phyloP scores from a whole-genome alignment of 2,797 vertebrate species.

The Urocyon cinereoargenteus region DNA sequence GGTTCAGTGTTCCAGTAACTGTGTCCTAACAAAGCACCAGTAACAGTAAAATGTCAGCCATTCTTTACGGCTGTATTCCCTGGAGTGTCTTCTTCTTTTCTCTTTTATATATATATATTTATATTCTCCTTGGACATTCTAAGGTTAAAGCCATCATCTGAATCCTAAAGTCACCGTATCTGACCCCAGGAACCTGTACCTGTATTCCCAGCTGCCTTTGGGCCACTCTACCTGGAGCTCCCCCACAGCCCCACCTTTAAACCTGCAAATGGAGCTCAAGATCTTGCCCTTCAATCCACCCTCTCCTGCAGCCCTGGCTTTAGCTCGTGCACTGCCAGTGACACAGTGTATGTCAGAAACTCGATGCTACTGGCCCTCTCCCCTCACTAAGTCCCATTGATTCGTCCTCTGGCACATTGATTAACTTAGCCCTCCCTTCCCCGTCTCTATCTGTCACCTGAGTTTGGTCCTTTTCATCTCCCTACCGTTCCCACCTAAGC shows the following conservation, averaged over 20 bases:
- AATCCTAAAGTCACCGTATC: not conserved
- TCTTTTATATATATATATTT: not conserved
- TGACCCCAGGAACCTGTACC: not conserved
- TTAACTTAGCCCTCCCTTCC: not conserved
- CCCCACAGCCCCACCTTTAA: no score
- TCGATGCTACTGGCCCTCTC: no score
- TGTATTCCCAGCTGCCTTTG: not conserved
- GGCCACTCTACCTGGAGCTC: not conserved
- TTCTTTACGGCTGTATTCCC: not conserved
- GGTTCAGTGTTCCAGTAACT: accelerated
- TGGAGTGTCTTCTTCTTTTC: not conserved
- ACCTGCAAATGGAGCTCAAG: not conserved
- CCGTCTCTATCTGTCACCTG: not conserved
- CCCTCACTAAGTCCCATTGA: not conserved
- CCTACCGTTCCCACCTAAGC: not conserved
- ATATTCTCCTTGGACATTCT: not conserved
- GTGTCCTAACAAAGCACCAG: accelerated
- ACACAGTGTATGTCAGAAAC: not conserved
- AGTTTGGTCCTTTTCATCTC: not conserved
- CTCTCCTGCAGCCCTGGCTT: not conserved
- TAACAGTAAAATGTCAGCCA: accelerated
- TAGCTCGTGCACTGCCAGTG: not conserved
- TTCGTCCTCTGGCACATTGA: not conserved
- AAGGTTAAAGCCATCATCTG: not conserved
- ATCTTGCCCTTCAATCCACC: not conserved